phyloP scores from a whole-genome alignment of 2,797 vertebrate species.

The Chromobotia macracanthus region DNA sequence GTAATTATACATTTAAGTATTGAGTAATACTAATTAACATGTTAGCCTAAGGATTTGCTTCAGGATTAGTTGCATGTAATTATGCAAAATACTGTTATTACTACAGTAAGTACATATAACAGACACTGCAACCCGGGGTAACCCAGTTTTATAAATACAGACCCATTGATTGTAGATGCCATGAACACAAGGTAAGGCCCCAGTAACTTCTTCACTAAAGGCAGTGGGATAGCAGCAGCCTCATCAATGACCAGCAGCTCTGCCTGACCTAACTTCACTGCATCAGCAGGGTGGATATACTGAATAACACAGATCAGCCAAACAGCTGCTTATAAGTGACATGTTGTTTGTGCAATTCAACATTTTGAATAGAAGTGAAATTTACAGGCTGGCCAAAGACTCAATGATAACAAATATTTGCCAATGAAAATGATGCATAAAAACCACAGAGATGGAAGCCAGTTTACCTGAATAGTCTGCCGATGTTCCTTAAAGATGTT shows the following conservation, averaged over 20 bases:
- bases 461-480: conserved; percentile 93
- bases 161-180: conserved; percentile 98
- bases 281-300: conserved; percentile 95
- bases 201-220: conserved; percentile 91
- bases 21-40: too few relatives aligned
- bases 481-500: conserved; percentile 97
- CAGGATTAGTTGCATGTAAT: too few relatives aligned
- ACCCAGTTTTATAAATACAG: conserved; percentile 56
- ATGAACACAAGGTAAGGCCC: conserved; percentile 97
- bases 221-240: conserved; percentile 95
- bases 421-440: neutral
- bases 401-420: too few relatives aligned
- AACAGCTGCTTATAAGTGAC: neutral
- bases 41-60: too few relatives aligned
- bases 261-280: conserved; percentile 94
- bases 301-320: conserved; percentile 59
- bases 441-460: neutral
- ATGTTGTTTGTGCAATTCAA: neutral
- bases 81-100: too few relatives aligned
- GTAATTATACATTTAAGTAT: too few relatives aligned
- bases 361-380: too few relatives aligned
- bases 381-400: neutral
- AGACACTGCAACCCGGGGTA: neutral
- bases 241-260: conserved; percentile 96
- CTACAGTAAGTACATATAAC: too few relatives aligned